These are phyloP conservation scores for Mystacornis crossleyi DNA, from an alignment of 2,113 vertebrate species.

Conservation along the genomic window DNA sequence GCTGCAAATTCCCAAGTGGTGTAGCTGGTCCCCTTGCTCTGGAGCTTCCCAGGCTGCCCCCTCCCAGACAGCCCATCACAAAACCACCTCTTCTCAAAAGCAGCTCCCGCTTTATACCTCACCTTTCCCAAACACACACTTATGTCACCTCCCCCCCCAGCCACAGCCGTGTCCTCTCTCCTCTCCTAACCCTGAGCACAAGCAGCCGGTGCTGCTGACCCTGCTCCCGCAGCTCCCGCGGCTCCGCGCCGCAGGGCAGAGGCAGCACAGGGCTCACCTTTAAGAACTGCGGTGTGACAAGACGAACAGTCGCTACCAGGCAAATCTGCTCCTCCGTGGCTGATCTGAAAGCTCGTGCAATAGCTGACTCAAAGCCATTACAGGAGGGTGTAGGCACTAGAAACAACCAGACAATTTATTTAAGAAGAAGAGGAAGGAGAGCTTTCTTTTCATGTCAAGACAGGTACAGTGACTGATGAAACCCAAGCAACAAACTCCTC, in stretches of 20 bases:
- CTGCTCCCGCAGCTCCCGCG: too few relatives aligned
- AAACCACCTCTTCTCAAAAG: background rate
- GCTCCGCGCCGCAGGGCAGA: background rate
- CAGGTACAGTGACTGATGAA: background rate
- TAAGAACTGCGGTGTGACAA: conserved; percentile 83
- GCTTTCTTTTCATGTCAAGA: background rate
- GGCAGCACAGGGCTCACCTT: conserved; percentile 75
- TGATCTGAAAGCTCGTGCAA: conserved; percentile 80
- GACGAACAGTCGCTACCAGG: conserved; percentile 88
- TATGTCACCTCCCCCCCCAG: rapidly evolving
- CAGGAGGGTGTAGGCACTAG: conserved; percentile 87
- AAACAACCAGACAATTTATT: conserved; percentile 46
- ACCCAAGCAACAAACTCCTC: background rate
- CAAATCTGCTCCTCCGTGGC: conserved; percentile 88
- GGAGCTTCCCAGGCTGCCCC: background rate
- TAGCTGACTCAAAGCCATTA: conserved; percentile 81
- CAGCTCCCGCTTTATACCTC: rapidly evolving
- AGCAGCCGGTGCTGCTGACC: background rate
- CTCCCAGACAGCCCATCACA: rapidly evolving
- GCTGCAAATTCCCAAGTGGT: background rate
- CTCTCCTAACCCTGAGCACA: background rate
- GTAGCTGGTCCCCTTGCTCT: background rate
- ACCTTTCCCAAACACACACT: background rate
- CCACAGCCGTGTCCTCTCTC: rapidly evolving
- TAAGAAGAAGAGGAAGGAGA: conserved; percentile 7